Evolutionary conservation across 2,888 invertebrate genomes (phyloP).

Genomic region (Drosophila neutralis): DNA sequence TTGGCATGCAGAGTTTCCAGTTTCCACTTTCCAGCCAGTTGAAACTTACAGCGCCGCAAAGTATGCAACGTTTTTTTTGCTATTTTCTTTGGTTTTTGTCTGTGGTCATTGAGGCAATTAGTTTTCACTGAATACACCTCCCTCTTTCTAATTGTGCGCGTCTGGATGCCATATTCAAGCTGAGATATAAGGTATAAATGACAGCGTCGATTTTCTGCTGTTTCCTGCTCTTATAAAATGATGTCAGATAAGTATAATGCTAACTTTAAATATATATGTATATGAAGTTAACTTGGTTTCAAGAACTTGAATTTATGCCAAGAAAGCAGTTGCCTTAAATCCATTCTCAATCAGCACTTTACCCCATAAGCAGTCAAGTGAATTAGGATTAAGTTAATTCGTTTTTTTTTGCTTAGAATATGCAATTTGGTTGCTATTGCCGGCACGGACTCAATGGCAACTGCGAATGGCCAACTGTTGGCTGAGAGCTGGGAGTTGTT

Average conservation of each 20-base stretch:
- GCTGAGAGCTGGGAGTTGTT: slow-evolving; percentile 8
- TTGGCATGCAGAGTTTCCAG: slow-evolving; percentile 54
- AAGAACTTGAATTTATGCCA: background rate
- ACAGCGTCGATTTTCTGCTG: slow-evolving; percentile 20
- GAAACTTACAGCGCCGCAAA: slow-evolving; percentile 49
- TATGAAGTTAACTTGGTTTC: background rate
- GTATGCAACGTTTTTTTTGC: slow-evolving; percentile 48
- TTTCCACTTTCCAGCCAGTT: slow-evolving; percentile 28
- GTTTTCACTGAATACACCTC: slow-evolving; percentile 56
- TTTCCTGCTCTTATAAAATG: slow-evolving; percentile 29
- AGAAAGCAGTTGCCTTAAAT: background rate
- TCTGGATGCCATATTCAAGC: slow-evolving; percentile 22
- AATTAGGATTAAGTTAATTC: slow-evolving; percentile 14
- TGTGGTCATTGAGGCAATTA: slow-evolving; percentile 69
- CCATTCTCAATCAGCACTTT: slow-evolving; percentile 3
- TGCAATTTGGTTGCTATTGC: slow-evolving; percentile 50
- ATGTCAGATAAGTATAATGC: background rate
- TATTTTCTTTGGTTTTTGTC: slow-evolving; percentile 37
- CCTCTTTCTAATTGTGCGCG: background rate
- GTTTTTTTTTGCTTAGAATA: slow-evolving; percentile 30
- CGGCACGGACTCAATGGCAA: slow-evolving; percentile 46
- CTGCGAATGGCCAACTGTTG: slow-evolving; percentile 31
- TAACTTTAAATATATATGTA: background rate
- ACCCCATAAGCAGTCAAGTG: background rate
- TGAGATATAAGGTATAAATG: slow-evolving; percentile 6